phyloP scores from a whole-genome alignment of 2,888 invertebrate genomes.

The Gibbula magus region DNA sequence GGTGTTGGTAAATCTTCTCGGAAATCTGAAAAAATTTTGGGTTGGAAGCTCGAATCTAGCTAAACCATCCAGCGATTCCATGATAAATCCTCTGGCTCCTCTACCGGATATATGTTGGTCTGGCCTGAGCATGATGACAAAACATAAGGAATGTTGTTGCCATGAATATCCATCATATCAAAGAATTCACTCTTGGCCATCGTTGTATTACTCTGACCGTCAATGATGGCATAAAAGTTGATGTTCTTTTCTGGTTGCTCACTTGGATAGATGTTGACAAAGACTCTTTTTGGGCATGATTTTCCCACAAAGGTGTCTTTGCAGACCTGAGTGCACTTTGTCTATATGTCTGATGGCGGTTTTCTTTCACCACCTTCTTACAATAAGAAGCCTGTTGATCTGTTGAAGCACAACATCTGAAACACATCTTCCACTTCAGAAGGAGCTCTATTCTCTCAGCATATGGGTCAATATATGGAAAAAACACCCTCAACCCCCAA shows the following conservation, averaged over 20 bases:
- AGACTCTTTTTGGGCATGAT: constrained; percentile 27
- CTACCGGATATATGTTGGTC: constrained; percentile 26
- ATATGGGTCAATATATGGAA: too few relatives aligned
- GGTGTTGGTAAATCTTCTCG: constrained; percentile 37
- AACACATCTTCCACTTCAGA: constrained; percentile 36
- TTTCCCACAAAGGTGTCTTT: constrained; percentile 1
- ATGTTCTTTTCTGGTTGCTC: constrained; percentile 11
- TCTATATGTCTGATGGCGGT: not conserved
- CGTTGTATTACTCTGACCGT: constrained; percentile 36
- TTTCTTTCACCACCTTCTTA: too few relatives aligned
- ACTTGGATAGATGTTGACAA: constrained; percentile 2
- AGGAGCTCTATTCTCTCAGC: too few relatives aligned
- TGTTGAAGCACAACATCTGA: constrained; percentile 35
- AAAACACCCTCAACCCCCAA: too few relatives aligned
- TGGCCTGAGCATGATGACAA: constrained; percentile 39
- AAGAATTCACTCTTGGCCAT: constrained; percentile 20
- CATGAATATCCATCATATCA: constrained; percentile 8
- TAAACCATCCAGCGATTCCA: constrained; percentile 22
- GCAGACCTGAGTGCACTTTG: constrained; percentile 15
- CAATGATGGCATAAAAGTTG: constrained; percentile 28
- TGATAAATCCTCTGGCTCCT: constrained; percentile 15
- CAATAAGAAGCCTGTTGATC: too few relatives aligned
- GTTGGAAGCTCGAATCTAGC: constrained; percentile 15
- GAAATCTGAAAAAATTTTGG: constrained; percentile 30
- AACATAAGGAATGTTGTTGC: constrained; percentile 14